Percentiles rank a stretch among this genome's conserved stretches.
phyloP scores from a whole-genome alignment of 2,113 vertebrate species.

The Poeciliopsis retropinna region DNA sequence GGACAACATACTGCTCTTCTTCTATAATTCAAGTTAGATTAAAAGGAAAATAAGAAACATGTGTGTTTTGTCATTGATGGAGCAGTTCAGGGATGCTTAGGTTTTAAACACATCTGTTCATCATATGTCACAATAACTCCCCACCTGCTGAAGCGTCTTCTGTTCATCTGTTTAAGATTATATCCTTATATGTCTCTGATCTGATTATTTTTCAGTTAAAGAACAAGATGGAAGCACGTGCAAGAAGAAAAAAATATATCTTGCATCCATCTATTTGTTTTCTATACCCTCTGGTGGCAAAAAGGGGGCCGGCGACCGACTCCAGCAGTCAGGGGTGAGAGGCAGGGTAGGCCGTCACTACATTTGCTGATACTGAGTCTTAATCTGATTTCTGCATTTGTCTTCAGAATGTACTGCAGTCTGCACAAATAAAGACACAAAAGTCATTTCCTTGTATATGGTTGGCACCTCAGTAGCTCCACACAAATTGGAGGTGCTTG shows the following conservation, averaged over 20 bases:
- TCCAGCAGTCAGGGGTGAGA: too few species aligned
- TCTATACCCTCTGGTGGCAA: too few species aligned
- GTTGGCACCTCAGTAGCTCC: too few species aligned
- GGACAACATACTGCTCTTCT: background rate
- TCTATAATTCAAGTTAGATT: background rate
- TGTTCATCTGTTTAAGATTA: slow-evolving; percentile 20
- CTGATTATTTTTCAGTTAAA: background rate
- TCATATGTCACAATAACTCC: slow-evolving; percentile 38
- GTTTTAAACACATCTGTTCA: slow-evolving; percentile 20
- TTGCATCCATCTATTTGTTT: too few species aligned
- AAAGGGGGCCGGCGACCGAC: too few species aligned
- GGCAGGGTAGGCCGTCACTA: background rate
- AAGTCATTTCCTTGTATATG: too few species aligned
- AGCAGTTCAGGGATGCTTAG: slow-evolving; percentile 25
- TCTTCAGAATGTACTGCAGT: too few species aligned
- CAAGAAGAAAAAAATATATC: background rate
- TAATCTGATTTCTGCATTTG: too few species aligned
- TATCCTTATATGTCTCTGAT: background rate
- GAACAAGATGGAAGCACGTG: background rate
- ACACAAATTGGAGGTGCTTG: too few species aligned
- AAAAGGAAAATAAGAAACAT: background rate
- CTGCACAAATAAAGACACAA: too few species aligned
- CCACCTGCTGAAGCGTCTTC: slow-evolving; percentile 9
- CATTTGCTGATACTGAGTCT: too few species aligned
- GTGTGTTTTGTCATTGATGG: slow-evolving; percentile 24